Conservation (phyloP, 2,888 invertebrate genomes). For the Hirtodrosophila duncani region DNA sequence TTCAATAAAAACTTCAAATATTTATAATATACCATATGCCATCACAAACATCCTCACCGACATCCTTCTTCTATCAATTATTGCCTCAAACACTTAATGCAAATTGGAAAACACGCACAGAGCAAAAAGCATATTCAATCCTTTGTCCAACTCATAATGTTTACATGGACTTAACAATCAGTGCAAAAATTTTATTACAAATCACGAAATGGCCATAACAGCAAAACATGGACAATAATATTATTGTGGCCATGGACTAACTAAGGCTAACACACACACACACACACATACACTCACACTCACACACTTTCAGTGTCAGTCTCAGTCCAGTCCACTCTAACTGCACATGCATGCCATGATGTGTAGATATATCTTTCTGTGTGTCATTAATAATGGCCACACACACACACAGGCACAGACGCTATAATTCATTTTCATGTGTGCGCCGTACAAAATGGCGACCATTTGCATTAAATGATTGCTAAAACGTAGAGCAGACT, state of each 20-base stretch:
- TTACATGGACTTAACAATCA: constrained; percentile 56
- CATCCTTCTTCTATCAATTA: too few relatives aligned
- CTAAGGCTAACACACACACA: constrained; percentile 25
- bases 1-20: too few relatives aligned
- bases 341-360: too few relatives aligned
- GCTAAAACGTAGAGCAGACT: constrained; percentile 53
- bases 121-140: constrained; percentile 7
- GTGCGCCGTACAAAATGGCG: constrained; percentile 58
- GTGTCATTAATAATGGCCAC: constrained; percentile 61
- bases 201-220: constrained; percentile 63
- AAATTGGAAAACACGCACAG: too few relatives aligned
- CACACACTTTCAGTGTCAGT: too few relatives aligned
- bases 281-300: constrained; percentile 33
- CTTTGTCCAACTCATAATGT: constrained; percentile 21
- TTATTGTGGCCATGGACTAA: constrained; percentile 51
- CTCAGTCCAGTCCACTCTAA: too few relatives aligned
- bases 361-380: too few relatives aligned
- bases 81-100: constrained; percentile 20
- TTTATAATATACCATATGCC: too few relatives aligned
- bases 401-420: too few relatives aligned
- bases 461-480: constrained; percentile 71
- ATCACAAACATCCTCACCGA: too few relatives aligned
- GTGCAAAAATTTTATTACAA: constrained; percentile 47
- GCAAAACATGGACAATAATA: constrained; percentile 68
- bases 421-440: constrained; percentile 46